These are phyloP conservation scores for Coryphaenoides rupestris DNA, from an alignment of 2,113 vertebrate genomes.

Conservation along the genomic window DNA sequence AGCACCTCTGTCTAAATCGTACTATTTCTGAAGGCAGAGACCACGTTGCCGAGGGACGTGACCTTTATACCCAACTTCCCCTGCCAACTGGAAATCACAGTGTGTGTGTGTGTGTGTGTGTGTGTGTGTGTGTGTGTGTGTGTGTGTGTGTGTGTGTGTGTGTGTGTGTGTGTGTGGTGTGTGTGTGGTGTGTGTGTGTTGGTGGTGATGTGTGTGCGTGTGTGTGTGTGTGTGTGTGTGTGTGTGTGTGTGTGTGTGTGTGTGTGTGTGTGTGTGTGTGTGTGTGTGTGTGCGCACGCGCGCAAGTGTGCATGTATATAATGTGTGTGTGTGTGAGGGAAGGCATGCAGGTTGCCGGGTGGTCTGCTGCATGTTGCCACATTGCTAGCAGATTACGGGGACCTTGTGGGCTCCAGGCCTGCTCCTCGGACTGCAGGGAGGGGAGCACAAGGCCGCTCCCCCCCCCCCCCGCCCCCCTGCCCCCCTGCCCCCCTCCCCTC, in stretches of 20 bases:
- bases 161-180: neutral
- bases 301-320: neutral
- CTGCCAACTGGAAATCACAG: slow-evolving; percentile 23
- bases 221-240: neutral
- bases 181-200: slow-evolving; percentile 20
- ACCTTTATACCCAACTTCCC: slow-evolving; percentile 37
- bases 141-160: slow-evolving; percentile 5
- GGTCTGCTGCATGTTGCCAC: slow-evolving; percentile 50
- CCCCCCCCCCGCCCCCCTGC: too few relatives aligned
- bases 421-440: slow-evolving; percentile 39
- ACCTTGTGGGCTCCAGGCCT: slow-evolving; percentile 35
- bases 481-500: too few relatives aligned
- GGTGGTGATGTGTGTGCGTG: slow-evolving; percentile 2
- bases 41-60: slow-evolving; percentile 24
- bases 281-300: slow-evolving; percentile 6
- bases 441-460: slow-evolving; percentile 48
- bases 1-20: slow-evolving; percentile 23
- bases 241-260: slow-evolving; percentile 11
- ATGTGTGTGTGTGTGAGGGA: neutral
- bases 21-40: slow-evolving; percentile 40
- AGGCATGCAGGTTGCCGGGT: slow-evolving; percentile 35
- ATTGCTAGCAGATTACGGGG: slow-evolving; percentile 54
- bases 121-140: slow-evolving; percentile 2
- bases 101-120: neutral
- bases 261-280: slow-evolving; percentile 14